Evolutionary conservation across 2,113 vertebrate species (phyloP).

Genomic region (Tautogolabrus adspersus): DNA sequence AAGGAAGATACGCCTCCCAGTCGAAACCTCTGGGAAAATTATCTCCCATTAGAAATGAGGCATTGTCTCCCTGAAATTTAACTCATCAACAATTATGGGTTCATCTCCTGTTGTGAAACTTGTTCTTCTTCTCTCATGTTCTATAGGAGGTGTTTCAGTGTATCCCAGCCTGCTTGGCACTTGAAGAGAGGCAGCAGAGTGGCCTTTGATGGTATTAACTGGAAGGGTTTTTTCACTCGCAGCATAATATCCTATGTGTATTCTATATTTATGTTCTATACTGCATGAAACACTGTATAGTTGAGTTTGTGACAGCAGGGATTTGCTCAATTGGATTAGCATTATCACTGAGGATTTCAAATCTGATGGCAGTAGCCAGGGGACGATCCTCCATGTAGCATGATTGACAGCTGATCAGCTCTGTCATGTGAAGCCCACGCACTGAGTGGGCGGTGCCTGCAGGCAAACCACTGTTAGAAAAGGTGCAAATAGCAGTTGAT

Average conservation of each 20-base stretch:
- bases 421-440: not conserved
- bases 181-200: conserved; percentile 23
- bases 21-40: conserved; percentile 41
- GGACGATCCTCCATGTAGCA: conserved; percentile 26
- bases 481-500: conserved; percentile 7
- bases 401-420: conserved; percentile 56
- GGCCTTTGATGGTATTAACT: conserved; percentile 66
- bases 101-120: conserved; percentile 34
- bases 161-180: conserved; percentile 27
- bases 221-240: not conserved
- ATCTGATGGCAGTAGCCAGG: conserved; percentile 46
- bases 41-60: conserved; percentile 34
- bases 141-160: conserved; percentile 18
- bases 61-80: conserved; percentile 20
- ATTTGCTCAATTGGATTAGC: conserved; percentile 66
- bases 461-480: conserved; percentile 4
- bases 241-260: conserved; percentile 23
- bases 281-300: conserved; percentile 15
- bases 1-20: conserved; percentile 18
- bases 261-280: conserved; percentile 41
- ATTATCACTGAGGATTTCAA: conserved; percentile 52
- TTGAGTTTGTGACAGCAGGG: conserved; percentile 26
- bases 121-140: conserved; percentile 11
- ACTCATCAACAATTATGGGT: conserved; percentile 39
- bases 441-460: conserved; percentile 35